A percentile compares a stretch with the other conserved stretches of the same genome.
phyloP scores from a whole-genome alignment of 2,113 vertebrate species.

The Spizaetus ornatus region DNA sequence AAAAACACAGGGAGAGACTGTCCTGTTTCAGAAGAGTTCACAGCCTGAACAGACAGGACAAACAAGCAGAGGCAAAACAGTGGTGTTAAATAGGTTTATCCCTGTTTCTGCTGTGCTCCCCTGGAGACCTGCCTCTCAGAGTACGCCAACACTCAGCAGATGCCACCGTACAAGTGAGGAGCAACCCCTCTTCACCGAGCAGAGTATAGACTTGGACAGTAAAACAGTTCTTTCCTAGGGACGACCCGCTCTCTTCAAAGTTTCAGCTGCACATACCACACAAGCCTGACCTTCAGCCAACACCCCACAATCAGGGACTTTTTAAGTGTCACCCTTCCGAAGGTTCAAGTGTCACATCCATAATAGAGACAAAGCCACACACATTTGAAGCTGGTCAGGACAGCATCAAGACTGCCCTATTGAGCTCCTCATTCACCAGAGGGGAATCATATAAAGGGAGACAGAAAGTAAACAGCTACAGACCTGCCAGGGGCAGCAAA shows the following conservation, averaged over 20 bases:
- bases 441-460: background rate
- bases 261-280: background rate
- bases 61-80: background rate
- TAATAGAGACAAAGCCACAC: background rate
- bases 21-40: background rate
- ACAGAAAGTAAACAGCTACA: background rate
- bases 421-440: background rate
- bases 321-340: background rate
- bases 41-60: background rate
- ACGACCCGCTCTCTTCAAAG: too few species aligned
- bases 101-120: background rate
- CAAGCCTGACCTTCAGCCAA: background rate
- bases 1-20: background rate
- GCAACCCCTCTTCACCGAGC: background rate
- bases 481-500: background rate
- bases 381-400: background rate
- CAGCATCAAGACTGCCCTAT: background rate
- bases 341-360: background rate
- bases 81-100: background rate
- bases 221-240: background rate
- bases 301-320: background rate
- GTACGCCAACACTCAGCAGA: background rate
- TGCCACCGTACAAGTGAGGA: fast-evolving
- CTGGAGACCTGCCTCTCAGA: too few species aligned
- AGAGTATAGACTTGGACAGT: background rate